Percentiles rank a stretch among this genome's conserved stretches.
Evolutionary conservation across 2,113 vertebrate species (phyloP).

Genomic region (Bubalus kerabau): DNA sequence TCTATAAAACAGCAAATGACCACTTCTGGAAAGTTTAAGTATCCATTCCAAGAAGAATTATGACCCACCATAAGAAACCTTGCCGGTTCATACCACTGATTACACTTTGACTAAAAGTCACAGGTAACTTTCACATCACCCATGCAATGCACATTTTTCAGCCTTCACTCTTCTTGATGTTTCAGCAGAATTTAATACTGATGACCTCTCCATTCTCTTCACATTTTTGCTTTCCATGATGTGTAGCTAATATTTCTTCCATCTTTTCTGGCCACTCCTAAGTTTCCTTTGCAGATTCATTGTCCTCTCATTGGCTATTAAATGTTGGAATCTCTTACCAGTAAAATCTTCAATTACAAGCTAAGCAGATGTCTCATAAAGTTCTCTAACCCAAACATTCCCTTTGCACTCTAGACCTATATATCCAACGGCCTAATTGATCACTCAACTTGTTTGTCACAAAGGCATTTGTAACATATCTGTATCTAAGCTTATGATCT

Average conservation of each 20-base stretch:
- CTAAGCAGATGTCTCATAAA: not conserved
- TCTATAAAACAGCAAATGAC: not conserved
- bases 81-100: not conserved
- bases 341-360: not conserved
- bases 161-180: not conserved
- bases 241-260: not conserved
- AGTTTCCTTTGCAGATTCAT: not conserved
- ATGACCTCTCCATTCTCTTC: not conserved
- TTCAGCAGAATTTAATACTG: not conserved
- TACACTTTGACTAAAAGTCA: not conserved
- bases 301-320: not conserved
- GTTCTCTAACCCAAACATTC: not conserved
- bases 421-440: not conserved
- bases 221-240: not conserved
- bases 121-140: not conserved
- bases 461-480: not conserved
- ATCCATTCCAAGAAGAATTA: not conserved
- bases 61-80: not conserved
- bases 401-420: not conserved
- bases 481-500: not conserved
- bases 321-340: not conserved
- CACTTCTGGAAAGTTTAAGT: not conserved
- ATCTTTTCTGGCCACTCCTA: not conserved
- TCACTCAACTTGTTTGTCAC: not conserved
- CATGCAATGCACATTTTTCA: not conserved